Base-by-base conservation (phyloP, 2,888 invertebrate species). In the Euzetes globulus region DNA sequence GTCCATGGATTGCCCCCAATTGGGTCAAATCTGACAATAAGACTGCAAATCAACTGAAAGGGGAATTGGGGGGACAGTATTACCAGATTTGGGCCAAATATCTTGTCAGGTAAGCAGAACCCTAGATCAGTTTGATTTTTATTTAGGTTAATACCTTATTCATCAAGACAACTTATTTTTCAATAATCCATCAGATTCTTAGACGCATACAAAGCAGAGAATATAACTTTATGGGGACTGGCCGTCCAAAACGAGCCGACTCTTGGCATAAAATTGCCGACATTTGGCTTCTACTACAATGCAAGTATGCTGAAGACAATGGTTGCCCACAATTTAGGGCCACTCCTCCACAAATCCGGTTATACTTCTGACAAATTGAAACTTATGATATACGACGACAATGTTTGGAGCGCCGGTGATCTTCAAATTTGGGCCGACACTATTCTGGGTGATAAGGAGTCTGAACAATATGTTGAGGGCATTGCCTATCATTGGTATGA, bases 241-340 rank as follows among this genome's bases (percentile, higher is more conserved):
- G 91, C 94, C 0, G 90, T 91, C 0, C 91, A 92, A 37, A 95
- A 95, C 81, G 94, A 96, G 81, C 94, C 95, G 0, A 80, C 83
- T 0, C 80, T 83, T 88, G 58, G 82, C 75, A 84, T 84, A 0
- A 78, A 80, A n/a, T 77, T 81, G 13, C 77, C 79, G 2, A 77
- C 79, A 75, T 85, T 82, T 77, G 81, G 82, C 1, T 91, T 92
- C 81, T 91, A 91, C 82, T 87, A 88, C 13, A 84, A 94, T 83
- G 87, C 91, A 0, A 78, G 81, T 60, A 78, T 78, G 17, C 83
- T 89, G 85, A 85, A 88, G 37, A 84, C 86, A 72, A 94, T 90
- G 87, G 84, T 92, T 1, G 86, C 84, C 0, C 82, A 88, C 19
- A 85, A 91, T 82, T 85, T 94, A 27, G 93, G 92, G 0, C 93